Evolutionary conservation across 2,113 vertebrate genomes (phyloP).

Genomic region (Microcebus ravelobensis): DNA sequence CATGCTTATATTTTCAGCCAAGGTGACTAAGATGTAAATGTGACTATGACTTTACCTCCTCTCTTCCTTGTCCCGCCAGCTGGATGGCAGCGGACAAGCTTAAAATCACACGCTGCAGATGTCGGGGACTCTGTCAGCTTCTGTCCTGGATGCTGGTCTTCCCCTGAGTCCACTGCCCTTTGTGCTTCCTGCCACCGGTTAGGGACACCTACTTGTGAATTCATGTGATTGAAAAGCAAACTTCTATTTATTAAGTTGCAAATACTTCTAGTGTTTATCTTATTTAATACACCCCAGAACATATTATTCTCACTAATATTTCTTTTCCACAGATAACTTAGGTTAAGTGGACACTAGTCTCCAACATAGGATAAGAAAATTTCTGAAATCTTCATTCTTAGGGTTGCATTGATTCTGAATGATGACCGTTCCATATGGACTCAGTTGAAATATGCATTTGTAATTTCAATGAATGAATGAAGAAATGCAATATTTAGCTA

Average conservation of each 20-base stretch:
- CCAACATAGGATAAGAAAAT: not conserved
- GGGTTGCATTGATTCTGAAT: not conserved
- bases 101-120: not conserved
- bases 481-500: not conserved
- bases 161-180: not conserved
- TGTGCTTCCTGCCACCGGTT: not conserved
- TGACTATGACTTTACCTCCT: not conserved
- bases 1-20: not conserved
- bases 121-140: not conserved
- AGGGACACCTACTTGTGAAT: not conserved
- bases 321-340: not conserved
- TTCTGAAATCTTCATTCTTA: not conserved
- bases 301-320: not conserved
- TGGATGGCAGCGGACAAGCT: accelerated
- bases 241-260: not conserved
- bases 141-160: not conserved
- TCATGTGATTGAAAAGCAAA: not conserved
- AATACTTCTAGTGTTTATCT: not conserved
- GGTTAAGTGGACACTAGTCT: not conserved
- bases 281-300: not conserved
- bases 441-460: not conserved
- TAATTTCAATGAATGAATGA: not conserved
- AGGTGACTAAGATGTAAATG: not conserved
- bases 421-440: not conserved
- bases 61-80: not conserved